Conservation (phyloP, 2,797 vertebrate genomes). For the Toxotes lorentzi region DNA sequence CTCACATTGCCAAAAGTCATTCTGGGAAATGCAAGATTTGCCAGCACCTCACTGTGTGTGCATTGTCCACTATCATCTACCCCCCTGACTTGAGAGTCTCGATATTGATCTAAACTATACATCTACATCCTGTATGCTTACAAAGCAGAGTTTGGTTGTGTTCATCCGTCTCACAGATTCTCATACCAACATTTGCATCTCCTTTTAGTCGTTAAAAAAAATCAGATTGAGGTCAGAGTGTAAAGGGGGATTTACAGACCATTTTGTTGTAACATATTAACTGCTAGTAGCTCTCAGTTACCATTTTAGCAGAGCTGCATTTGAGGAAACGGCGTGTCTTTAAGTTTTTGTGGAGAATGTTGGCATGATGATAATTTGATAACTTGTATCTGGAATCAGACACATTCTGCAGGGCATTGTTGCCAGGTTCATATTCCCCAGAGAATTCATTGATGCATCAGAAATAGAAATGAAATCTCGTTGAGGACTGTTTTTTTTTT, state of each 20-base stretch:
- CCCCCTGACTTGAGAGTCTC: neutral
- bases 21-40: too few species aligned
- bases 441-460: slow-evolving; percentile 28
- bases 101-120: neutral
- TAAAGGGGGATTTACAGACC: neutral
- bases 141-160: neutral
- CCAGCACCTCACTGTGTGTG: too few species aligned
- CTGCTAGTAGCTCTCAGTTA: neutral
- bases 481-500: slow-evolving; percentile 22
- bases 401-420: slow-evolving; percentile 27
- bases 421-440: slow-evolving; percentile 28
- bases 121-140: neutral
- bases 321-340: slow-evolving; percentile 24
- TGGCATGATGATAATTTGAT: slow-evolving; percentile 16
- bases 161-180: neutral
- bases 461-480: slow-evolving; percentile 43
- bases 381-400: slow-evolving; percentile 32
- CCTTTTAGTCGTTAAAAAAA: neutral
- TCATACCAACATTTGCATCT: neutral
- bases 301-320: neutral
- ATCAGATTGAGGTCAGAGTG: neutral
- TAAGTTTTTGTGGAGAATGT: slow-evolving; percentile 12
- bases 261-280: neutral
- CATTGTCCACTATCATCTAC: neutral
- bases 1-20: too few species aligned